phyloP scores from a whole-genome alignment of 2,888 invertebrate genomes.

The Epistrophella euchroma region DNA sequence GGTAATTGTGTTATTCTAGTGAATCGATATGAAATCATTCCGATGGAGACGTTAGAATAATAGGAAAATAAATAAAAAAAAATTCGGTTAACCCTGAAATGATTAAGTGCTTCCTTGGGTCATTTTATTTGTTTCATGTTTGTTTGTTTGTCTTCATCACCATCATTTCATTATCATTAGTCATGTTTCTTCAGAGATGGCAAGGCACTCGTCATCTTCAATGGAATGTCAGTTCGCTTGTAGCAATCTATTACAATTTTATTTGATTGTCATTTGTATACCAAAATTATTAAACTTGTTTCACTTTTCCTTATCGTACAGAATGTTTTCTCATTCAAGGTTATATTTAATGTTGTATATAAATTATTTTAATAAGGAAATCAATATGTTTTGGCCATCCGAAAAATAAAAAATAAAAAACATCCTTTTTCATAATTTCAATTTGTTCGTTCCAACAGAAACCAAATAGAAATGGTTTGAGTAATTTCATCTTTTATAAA shows the following conservation, averaged over 20 bases:
- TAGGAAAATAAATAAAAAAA: slow-evolving; percentile 34
- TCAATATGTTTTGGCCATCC: neutral
- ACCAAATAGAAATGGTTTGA: neutral
- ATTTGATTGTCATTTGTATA: too few species aligned
- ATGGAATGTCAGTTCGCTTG: too few species aligned
- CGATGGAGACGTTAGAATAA: slow-evolving; percentile 30
- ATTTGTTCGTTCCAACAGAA: neutral
- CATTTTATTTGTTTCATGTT: slow-evolving; percentile 10
- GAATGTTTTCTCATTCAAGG: slow-evolving; percentile 5
- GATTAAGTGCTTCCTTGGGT: neutral
- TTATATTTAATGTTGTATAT: neutral
- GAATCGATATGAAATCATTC: slow-evolving; percentile 14
- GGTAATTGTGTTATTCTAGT: slow-evolving; percentile 49
- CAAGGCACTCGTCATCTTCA: too few species aligned
- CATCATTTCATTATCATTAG: neutral
- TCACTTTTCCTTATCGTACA: neutral
- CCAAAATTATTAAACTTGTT: too few species aligned
- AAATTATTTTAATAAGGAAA: neutral
- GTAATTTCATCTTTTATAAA: neutral
- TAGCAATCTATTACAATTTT: too few species aligned
- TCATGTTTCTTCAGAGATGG: too few species aligned
- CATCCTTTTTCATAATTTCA: neutral
- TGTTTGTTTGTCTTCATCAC: too few species aligned
- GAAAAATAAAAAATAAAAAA: neutral
- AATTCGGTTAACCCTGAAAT: slow-evolving; percentile 64